Evolutionary conservation across 2,888 invertebrate species (phyloP).

Genomic region (Platycheirus rosarum): DNA sequence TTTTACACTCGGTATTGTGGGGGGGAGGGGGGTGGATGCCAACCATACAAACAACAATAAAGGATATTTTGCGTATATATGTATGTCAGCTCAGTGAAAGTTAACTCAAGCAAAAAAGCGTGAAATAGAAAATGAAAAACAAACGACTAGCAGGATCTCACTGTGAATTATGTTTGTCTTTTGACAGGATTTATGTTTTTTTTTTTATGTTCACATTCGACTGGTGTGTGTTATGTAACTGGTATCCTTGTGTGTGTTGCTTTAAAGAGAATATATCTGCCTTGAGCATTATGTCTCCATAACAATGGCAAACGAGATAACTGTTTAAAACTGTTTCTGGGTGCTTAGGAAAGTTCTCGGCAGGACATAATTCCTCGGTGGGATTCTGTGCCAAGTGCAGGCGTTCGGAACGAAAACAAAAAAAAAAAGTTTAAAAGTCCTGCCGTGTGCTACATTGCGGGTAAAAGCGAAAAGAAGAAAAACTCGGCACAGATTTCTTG

Average conservation of each 20-base stretch:
- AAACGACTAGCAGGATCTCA: conserved; percentile 33
- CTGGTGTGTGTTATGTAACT: conserved; percentile 64
- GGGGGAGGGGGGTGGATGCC: background rate
- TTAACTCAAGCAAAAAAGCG: conserved; percentile 42
- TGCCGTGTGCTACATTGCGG: conserved; percentile 47
- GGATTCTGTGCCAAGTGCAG: conserved; percentile 71
- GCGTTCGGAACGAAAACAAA: conserved; percentile 20
- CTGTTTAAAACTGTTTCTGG: conserved; percentile 48
- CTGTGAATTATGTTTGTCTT: conserved; percentile 61
- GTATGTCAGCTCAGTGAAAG: conserved; percentile 69
- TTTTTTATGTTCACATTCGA: conserved; percentile 64
- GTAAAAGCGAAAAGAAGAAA: conserved; percentile 40
- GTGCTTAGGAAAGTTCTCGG: conserved; percentile 33
- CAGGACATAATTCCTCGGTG: conserved; percentile 54
- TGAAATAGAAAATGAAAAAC: conserved; percentile 16
- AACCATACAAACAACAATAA: conserved; percentile 52
- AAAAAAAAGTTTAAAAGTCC: conserved; percentile 20
- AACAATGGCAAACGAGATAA: conserved; percentile 54
- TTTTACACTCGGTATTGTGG: conserved; percentile 14
- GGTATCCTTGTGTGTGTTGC: background rate
- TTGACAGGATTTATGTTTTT: conserved; percentile 49
- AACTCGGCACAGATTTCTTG: conserved; percentile 61
- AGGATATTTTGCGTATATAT: conserved; percentile 67
- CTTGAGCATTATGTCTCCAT: conserved; percentile 40
- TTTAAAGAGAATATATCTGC: conserved; percentile 39